A percentile compares a stretch with the other conserved stretches of the same genome.
Conservation (phyloP, 2,888 invertebrate species). For the Drosophila subsilvestris region DNA sequence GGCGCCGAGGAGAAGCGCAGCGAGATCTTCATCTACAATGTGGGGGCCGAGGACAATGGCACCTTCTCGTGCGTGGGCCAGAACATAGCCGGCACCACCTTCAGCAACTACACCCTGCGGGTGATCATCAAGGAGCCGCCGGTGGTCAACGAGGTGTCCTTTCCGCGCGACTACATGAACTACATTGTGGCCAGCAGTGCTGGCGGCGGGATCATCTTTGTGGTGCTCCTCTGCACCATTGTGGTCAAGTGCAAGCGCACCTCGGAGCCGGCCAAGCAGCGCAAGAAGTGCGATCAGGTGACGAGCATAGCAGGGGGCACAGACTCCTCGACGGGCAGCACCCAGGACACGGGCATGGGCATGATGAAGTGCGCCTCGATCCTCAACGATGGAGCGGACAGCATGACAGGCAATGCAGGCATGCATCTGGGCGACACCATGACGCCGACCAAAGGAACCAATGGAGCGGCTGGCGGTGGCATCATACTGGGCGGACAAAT, state of each 20-base stretch:
- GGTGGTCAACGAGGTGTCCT: slow-evolving; percentile 88
- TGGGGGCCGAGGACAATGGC: slow-evolving; percentile 92
- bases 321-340: slow-evolving; percentile 74
- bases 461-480: slow-evolving; percentile 62
- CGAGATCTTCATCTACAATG: slow-evolving; percentile 91
- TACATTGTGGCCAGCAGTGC: slow-evolving; percentile 88
- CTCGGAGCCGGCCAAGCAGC: slow-evolving; percentile 81
- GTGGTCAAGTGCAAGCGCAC: slow-evolving; percentile 86
- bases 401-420: slow-evolving; percentile 69
- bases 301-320: slow-evolving; percentile 84
- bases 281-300: slow-evolving; percentile 86
- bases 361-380: slow-evolving; percentile 86
- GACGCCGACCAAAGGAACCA: slow-evolving; percentile 79
- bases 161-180: slow-evolving; percentile 89
- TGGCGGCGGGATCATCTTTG: slow-evolving; percentile 87
- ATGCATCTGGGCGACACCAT: slow-evolving; percentile 72
- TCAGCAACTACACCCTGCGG: slow-evolving; percentile 92
- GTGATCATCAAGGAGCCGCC: slow-evolving; percentile 90
- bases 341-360: slow-evolving; percentile 84
- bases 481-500: slow-evolving; percentile 82
- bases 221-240: slow-evolving; percentile 88
- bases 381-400: slow-evolving; percentile 76
- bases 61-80: slow-evolving; percentile 94
- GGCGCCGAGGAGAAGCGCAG: slow-evolving; percentile 88
- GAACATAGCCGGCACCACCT: slow-evolving; percentile 92